Evolutionary conservation across 2,113 vertebrate species (phyloP).

Genomic region (Ranitomeya variabilis): DNA sequence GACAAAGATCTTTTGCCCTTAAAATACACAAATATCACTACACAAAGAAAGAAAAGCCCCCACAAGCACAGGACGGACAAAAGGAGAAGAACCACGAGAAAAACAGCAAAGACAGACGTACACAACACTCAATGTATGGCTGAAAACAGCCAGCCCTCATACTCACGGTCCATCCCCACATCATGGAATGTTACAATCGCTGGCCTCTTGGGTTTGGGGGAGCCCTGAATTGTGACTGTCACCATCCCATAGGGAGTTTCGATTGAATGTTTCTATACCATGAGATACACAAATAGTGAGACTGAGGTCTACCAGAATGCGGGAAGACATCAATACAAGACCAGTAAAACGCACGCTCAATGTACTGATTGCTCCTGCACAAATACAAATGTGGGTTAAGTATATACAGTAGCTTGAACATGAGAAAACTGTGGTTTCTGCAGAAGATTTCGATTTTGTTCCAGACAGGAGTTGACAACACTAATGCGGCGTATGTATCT

Average conservation of each 20-base stretch:
- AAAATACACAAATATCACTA: neutral
- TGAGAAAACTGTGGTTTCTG: neutral
- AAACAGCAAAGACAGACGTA: conserved; percentile 19
- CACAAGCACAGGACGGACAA: neutral
- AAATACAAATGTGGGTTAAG: neutral
- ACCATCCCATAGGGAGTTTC: conserved; percentile 86
- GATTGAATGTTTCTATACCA: conserved; percentile 80
- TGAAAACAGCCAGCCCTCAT: conserved; percentile 37
- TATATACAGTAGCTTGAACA: neutral
- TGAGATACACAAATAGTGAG: conserved; percentile 41
- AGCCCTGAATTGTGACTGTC: conserved; percentile 83
- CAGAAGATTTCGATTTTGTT: neutral
- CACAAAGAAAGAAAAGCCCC: neutral
- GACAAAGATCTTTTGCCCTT: neutral
- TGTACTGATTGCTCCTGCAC: too few relatives aligned
- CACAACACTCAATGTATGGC: neutral
- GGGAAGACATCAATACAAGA: neutral
- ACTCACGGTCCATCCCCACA: conserved; percentile 88
- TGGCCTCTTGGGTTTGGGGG: conserved; percentile 82
- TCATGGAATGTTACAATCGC: conserved; percentile 91
- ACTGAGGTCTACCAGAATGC: conserved; percentile 18
- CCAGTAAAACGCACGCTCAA: neutral
- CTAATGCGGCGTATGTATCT: too few relatives aligned
- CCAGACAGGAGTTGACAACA: too few relatives aligned
- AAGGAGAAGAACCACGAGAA: neutral